phyloP scores from a whole-genome alignment of 2,888 invertebrate genomes.

The Prosopocoilus inquinatus region DNA sequence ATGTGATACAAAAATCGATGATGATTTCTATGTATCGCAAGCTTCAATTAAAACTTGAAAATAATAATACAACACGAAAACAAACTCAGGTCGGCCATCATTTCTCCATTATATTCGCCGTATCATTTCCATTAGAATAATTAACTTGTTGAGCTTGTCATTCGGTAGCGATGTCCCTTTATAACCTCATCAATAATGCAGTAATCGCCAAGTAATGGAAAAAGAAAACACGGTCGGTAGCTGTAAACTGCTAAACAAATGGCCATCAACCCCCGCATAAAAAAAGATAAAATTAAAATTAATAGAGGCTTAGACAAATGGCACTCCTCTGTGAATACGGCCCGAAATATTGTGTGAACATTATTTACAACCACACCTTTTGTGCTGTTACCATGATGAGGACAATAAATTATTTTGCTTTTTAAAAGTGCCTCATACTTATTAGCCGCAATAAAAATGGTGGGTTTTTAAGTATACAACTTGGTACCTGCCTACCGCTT shows the following conservation, averaged over 20 bases:
- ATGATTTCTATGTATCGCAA: no score
- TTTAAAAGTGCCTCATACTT: slow-evolving; percentile 37
- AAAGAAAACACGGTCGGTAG: slow-evolving; percentile 37
- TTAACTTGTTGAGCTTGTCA: slow-evolving; percentile 42
- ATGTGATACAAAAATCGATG: no score
- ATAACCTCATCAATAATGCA: slow-evolving; percentile 42
- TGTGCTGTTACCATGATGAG: slow-evolving; percentile 47
- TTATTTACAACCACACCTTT: slow-evolving; percentile 50
- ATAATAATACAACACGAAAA: neutral
- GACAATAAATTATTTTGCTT: slow-evolving; percentile 46
- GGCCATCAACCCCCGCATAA: slow-evolving; percentile 39
- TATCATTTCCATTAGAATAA: slow-evolving; percentile 35
- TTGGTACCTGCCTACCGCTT: no score
- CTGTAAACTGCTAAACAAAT: slow-evolving; percentile 40
- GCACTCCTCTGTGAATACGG: slow-evolving; percentile 45
- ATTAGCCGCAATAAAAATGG: slow-evolving; percentile 35
- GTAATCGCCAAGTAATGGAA: slow-evolving; percentile 40
- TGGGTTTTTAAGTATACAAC: slow-evolving; percentile 15
- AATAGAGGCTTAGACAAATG: slow-evolving; percentile 48
- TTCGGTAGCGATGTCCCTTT: slow-evolving; percentile 39
- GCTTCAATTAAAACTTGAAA: no score
- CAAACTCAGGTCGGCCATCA: slow-evolving; percentile 1
- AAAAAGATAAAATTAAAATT: slow-evolving; percentile 48
- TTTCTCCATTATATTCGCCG: slow-evolving; percentile 3
- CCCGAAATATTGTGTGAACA: slow-evolving; percentile 49